Evolutionary conservation across 2,113 vertebrate genomes (phyloP).

Genomic region (Macrotis lagotis): DNA sequence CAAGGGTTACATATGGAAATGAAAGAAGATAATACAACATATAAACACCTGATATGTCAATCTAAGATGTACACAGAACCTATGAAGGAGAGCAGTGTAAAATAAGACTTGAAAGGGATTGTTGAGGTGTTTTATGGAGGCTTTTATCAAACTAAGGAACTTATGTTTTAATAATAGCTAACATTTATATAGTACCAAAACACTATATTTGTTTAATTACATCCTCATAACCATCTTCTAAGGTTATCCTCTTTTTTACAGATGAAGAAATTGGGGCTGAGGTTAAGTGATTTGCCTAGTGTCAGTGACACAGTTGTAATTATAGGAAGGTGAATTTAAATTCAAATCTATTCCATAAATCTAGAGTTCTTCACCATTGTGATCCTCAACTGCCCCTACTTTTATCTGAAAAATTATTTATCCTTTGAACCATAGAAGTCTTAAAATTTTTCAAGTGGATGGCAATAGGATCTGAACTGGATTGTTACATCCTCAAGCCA

Average conservation of each 20-base stretch:
- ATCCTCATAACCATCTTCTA: background rate
- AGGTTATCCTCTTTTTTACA: background rate
- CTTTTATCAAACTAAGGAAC: background rate
- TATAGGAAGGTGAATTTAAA: too few species aligned
- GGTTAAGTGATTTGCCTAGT: too few species aligned
- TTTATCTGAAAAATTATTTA: too few species aligned
- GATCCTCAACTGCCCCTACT: too few species aligned
- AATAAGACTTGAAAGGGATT: background rate
- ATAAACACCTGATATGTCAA: background rate
- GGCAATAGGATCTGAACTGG: too few species aligned
- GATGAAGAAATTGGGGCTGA: background rate
- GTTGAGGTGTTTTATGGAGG: background rate
- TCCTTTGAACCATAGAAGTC: too few species aligned
- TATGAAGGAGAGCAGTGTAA: background rate
- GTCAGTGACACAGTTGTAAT: too few species aligned
- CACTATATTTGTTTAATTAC: background rate
- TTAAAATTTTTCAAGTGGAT: too few species aligned
- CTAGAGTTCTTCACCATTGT: too few species aligned
- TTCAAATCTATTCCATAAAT: too few species aligned
- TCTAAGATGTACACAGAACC: background rate
- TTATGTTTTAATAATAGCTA: background rate
- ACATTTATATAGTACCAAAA: background rate
- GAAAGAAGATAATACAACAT: background rate
- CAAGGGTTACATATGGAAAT: background rate
- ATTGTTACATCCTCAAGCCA: too few species aligned